These are phyloP conservation scores for Canis aureus DNA, from an alignment of 2,113 vertebrate genomes.

Conservation along the genomic window DNA sequence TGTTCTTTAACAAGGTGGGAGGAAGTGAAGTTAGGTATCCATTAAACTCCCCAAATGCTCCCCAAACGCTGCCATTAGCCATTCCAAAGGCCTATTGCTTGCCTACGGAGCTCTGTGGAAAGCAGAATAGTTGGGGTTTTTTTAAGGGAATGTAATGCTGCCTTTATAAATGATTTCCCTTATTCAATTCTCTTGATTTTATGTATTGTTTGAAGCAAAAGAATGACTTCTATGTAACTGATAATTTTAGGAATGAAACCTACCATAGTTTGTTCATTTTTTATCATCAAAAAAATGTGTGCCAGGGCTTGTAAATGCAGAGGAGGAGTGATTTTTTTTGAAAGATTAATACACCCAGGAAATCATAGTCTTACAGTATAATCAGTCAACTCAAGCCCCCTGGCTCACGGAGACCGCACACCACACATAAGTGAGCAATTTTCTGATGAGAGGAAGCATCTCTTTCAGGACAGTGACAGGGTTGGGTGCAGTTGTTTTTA, in stretches of 20 bases:
- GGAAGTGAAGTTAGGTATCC: conserved; percentile 2
- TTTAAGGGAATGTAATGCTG: conserved; percentile 48
- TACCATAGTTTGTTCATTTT: not conserved
- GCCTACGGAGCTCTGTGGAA: not conserved
- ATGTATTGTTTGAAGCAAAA: conserved; percentile 27
- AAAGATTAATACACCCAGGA: not conserved
- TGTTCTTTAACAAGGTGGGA: not conserved
- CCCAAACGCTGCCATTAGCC: conserved; percentile 1
- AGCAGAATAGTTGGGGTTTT: not conserved
- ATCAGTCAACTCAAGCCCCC: conserved; percentile 1
- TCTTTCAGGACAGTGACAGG: not conserved
- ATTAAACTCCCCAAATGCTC: conserved; percentile 24
- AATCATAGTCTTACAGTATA: not conserved
- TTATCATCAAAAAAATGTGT: conserved; percentile 5
- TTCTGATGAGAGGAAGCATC: not conserved
- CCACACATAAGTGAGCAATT: not conserved
- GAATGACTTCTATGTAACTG: not conserved
- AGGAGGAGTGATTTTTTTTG: not conserved
- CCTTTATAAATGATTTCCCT: conserved; percentile 55
- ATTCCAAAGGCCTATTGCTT: not conserved
- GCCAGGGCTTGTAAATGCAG: not conserved
- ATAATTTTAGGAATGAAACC: conserved; percentile 44
- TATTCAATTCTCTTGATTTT: conserved; percentile 52
- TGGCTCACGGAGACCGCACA: not conserved
- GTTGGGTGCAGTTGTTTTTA: not conserved